Conservation (phyloP, 2,888 invertebrate species). For the Julus scanicus region DNA sequence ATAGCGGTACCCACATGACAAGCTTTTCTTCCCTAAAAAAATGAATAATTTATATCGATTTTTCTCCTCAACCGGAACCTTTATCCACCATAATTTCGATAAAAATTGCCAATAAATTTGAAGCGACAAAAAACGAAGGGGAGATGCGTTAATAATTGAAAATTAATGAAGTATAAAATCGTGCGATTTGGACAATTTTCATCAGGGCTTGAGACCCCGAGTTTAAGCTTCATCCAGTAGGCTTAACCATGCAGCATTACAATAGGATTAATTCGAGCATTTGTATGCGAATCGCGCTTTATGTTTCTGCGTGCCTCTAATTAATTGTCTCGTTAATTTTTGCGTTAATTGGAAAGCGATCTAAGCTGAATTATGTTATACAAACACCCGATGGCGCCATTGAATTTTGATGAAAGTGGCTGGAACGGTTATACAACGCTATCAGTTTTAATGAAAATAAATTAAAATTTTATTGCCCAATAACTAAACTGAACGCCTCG, state of each 20-base stretch:
- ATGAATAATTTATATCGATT: too few species aligned
- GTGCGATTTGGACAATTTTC: not conserved
- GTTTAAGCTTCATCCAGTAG: not conserved
- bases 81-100: not conserved
- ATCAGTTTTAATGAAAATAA: too few species aligned
- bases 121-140: not conserved
- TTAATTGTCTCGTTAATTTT: not conserved
- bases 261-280: conserved; percentile 5
- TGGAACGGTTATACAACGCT: too few species aligned
- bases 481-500: too few species aligned
- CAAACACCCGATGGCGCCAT: too few species aligned
- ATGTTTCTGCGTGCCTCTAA: not conserved
- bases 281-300: not conserved
- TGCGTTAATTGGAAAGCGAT: not conserved
- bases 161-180: not conserved
- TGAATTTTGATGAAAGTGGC: too few species aligned
- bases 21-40: too few species aligned
- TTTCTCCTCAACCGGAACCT: not conserved
- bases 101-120: conserved; percentile 8
- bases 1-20: too few species aligned
- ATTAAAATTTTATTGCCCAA: too few species aligned
- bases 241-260: not conserved
- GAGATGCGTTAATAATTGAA: not conserved
- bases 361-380: too few species aligned
- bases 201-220: not conserved